phyloP scores from a whole-genome alignment of 2,113 vertebrate genomes.

The Lagopus muta region DNA sequence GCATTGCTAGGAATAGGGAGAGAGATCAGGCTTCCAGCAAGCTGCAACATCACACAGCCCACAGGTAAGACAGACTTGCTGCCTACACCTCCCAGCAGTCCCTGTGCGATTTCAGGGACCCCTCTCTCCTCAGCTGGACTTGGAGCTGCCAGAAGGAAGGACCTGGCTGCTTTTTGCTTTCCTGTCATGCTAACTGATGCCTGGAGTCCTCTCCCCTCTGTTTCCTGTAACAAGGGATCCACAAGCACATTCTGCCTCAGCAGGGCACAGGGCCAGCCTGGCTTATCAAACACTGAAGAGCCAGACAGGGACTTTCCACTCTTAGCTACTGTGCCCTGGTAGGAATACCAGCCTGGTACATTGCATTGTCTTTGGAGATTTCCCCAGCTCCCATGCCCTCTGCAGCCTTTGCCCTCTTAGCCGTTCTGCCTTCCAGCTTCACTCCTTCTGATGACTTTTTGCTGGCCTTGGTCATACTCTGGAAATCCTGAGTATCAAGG shows the following conservation, averaged over 20 bases:
- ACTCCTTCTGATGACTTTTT: not conserved
- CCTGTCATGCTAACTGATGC: not conserved
- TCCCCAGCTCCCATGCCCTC: not conserved
- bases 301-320: constrained; percentile 59
- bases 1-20: not conserved
- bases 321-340: not conserved
- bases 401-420: not conserved
- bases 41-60: not conserved
- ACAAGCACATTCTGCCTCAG: not conserved
- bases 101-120: accelerated
- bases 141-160: not conserved
- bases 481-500: not conserved
- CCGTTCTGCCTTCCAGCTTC: not conserved
- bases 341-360: constrained; percentile 9
- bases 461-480: not conserved
- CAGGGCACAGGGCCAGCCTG: not conserved
- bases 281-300: constrained; percentile 25
- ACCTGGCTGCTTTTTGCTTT: not conserved
- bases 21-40: not conserved
- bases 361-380: not conserved
- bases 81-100: not conserved
- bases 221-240: constrained; percentile 27
- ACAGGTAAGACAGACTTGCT: not conserved
- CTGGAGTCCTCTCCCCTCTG: not conserved
- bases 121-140: accelerated